A percentile compares a stretch with the other conserved stretches of the same genome.
phyloP scores from a whole-genome alignment of 1,140 invertebrate species.

The Drosophila asahinai region DNA sequence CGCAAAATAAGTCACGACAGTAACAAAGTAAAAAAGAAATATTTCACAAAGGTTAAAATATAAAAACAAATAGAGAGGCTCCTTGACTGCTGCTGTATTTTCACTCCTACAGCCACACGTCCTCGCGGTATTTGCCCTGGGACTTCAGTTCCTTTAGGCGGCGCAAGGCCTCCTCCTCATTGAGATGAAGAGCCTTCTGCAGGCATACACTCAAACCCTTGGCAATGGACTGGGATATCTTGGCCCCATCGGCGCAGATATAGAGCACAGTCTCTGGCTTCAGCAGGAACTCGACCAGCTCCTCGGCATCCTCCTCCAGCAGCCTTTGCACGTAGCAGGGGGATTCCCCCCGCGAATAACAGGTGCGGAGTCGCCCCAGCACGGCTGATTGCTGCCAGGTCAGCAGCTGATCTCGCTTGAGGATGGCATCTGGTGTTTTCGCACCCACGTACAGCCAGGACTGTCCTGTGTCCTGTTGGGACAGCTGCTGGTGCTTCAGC shows the following conservation, averaged over 20 bases:
- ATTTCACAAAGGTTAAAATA: not conserved
- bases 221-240: conserved; percentile 90
- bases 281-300: conserved; percentile 87
- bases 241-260: conserved; percentile 92
- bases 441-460: conserved; percentile 92
- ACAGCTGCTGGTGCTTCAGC: not conserved
- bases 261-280: conserved; percentile 87
- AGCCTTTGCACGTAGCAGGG: conserved; percentile 88
- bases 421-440: conserved; percentile 87
- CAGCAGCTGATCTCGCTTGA: conserved; percentile 53
- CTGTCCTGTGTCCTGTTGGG: conserved; percentile 77
- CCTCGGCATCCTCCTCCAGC: conserved; percentile 86
- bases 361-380: conserved; percentile 87
- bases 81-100: not conserved
- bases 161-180: conserved; percentile 80
- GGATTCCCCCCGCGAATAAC: conserved; percentile 87
- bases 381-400: conserved; percentile 85
- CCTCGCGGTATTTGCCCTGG: conserved; percentile 86
- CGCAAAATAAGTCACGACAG: not conserved
- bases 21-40: not conserved
- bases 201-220: conserved; percentile 87
- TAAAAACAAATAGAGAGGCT: not conserved
- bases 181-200: conserved; percentile 81
- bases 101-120: conserved; percentile 86
- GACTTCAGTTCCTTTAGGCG: conserved; percentile 85